Percentiles rank a stretch among this genome's conserved stretches.
Evolutionary conservation across 2,113 vertebrate species (phyloP).

Genomic region (Charadrius vociferus): DNA sequence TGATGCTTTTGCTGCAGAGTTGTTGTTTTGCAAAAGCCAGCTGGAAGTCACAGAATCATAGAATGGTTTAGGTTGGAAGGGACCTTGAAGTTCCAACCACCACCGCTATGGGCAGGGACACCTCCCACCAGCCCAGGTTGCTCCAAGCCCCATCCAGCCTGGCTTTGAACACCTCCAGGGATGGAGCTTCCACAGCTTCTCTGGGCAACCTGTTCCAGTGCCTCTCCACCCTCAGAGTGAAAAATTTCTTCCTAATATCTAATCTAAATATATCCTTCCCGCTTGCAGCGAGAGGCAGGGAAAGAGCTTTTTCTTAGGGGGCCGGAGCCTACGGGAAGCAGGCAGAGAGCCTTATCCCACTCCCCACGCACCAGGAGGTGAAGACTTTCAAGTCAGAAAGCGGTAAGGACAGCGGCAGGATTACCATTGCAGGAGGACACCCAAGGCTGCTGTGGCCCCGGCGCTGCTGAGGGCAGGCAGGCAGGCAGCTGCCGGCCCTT

Average conservation of each 20-base stretch:
- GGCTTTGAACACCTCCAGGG: too few species aligned
- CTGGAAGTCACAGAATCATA: not conserved
- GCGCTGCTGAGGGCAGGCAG: not conserved
- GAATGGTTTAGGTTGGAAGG: too few species aligned
- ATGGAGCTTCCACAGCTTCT: too few species aligned
- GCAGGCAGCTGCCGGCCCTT: not conserved
- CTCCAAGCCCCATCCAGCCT: too few species aligned
- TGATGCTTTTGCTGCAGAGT: not conserved
- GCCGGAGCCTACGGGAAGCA: not conserved
- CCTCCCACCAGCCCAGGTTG: too few species aligned
- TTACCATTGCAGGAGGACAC: not conserved
- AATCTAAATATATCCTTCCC: not conserved
- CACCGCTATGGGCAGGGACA: too few species aligned
- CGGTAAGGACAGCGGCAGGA: not conserved
- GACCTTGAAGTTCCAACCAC: too few species aligned
- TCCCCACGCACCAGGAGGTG: fast-evolving
- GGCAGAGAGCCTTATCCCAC: not conserved
- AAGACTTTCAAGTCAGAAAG: not conserved
- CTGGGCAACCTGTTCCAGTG: too few species aligned
- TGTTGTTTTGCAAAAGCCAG: not conserved
- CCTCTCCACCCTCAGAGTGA: too few species aligned
- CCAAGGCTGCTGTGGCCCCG: not conserved
- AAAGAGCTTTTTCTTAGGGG: not conserved
- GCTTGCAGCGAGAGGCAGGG: not conserved
- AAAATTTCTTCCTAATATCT: too few species aligned